These are phyloP conservation scores for Baryphthengus martii DNA, from an alignment of 2,113 vertebrate species.

Conservation along the genomic window DNA sequence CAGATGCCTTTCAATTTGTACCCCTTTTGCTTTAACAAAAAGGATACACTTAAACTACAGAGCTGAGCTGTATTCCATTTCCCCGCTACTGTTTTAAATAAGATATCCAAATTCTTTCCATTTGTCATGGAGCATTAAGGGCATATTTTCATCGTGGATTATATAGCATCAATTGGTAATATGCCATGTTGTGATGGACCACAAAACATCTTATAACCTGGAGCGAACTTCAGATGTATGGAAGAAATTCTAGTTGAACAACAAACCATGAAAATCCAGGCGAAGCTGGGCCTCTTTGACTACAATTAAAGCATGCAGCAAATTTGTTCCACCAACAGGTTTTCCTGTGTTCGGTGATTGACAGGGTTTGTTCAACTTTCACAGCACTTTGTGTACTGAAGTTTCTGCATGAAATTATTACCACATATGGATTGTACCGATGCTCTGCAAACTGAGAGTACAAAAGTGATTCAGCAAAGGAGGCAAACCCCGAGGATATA, in stretches of 20 bases:
- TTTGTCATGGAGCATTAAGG: slow-evolving; percentile 21
- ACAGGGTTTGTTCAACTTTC: slow-evolving; percentile 33
- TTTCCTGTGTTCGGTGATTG: not conserved
- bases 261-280: slow-evolving; percentile 31
- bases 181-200: not conserved
- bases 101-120: not conserved
- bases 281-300: slow-evolving; percentile 18
- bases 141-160: not conserved
- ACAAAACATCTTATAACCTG: slow-evolving; percentile 6
- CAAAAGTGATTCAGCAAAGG: not conserved
- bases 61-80: not conserved
- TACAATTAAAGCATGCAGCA: slow-evolving; percentile 38
- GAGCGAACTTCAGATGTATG: slow-evolving; percentile 8
- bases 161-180: not conserved
- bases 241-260: not conserved
- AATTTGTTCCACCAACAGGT: slow-evolving; percentile 42
- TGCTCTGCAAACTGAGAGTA: not conserved
- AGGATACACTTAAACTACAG: not conserved
- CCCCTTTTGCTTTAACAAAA: not conserved
- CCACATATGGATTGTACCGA: not conserved
- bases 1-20: not conserved
- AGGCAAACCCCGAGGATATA: not conserved
- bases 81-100: slow-evolving; percentile 4
- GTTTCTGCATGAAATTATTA: slow-evolving; percentile 19
- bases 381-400: fast-evolving